These are phyloP conservation scores for Psittacula cyanocephala DNA, from an alignment of 2,113 vertebrate genomes.

Conservation along the genomic window DNA sequence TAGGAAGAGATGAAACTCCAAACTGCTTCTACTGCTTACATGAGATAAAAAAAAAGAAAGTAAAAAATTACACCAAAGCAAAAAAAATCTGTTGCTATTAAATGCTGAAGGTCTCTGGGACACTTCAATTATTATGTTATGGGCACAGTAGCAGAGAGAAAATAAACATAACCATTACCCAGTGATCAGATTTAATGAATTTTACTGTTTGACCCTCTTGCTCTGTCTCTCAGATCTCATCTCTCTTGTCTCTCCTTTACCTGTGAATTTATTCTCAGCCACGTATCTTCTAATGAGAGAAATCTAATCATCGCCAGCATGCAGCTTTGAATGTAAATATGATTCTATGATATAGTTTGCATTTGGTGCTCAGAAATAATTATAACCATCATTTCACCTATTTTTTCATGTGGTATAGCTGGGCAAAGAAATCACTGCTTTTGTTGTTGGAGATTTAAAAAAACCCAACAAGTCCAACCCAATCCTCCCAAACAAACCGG, in stretches of 20 bases:
- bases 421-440: background rate
- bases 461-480: background rate
- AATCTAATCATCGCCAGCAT: background rate
- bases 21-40: background rate
- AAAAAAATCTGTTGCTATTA: background rate
- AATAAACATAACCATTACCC: background rate
- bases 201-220: background rate
- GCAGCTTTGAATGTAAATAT: background rate
- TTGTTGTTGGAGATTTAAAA: background rate
- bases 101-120: background rate
- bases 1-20: background rate
- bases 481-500: background rate
- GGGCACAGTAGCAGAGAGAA: background rate
- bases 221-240: background rate
- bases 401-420: background rate
- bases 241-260: background rate
- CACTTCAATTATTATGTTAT: background rate
- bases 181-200: background rate
- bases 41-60: background rate
- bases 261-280: slow-evolving; percentile 8
- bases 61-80: background rate
- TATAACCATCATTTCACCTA: background rate
- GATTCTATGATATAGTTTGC: background rate
- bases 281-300: background rate
- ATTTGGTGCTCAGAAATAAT: background rate